Evolutionary conservation across 1,140 invertebrate species (phyloP).

Genomic region (Brachionus asplanchnoidis): DNA sequence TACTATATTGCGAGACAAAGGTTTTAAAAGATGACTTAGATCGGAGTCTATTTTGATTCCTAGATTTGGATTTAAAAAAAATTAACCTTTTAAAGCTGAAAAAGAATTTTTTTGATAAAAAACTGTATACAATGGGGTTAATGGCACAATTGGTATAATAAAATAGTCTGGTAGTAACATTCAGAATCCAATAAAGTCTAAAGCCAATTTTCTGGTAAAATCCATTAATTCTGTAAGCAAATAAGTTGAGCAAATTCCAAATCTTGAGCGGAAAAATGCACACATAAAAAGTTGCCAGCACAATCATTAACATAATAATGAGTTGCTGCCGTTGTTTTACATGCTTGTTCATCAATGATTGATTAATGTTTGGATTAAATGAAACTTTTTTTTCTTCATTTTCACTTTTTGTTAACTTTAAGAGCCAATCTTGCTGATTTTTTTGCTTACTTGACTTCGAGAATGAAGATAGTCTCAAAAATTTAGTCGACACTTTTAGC

Average conservation of each 20-base stretch:
- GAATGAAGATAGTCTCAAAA: neutral
- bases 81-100: neutral
- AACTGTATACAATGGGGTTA: slow-evolving; percentile 33
- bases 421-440: neutral
- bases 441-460: neutral
- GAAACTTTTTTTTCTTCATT: neutral
- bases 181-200: slow-evolving; percentile 16
- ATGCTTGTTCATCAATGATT: neutral
- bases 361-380: neutral
- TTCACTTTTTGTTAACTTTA: neutral
- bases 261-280: slow-evolving; percentile 38
- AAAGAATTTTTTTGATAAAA: slow-evolving; percentile 30
- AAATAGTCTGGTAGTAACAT: slow-evolving; percentile 18
- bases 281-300: neutral
- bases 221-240: neutral
- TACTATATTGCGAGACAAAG: neutral
- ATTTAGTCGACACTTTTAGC: neutral
- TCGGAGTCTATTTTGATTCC: neutral
- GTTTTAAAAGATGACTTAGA: neutral
- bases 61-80: neutral
- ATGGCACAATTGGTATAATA: slow-evolving; percentile 34
- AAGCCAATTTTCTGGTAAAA: slow-evolving; percentile 20
- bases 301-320: neutral
- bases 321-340: slow-evolving; percentile 17
- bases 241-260: slow-evolving; percentile 24